phyloP scores from a whole-genome alignment of 2,888 invertebrate genomes.

The Drosophila helvetica region DNA sequence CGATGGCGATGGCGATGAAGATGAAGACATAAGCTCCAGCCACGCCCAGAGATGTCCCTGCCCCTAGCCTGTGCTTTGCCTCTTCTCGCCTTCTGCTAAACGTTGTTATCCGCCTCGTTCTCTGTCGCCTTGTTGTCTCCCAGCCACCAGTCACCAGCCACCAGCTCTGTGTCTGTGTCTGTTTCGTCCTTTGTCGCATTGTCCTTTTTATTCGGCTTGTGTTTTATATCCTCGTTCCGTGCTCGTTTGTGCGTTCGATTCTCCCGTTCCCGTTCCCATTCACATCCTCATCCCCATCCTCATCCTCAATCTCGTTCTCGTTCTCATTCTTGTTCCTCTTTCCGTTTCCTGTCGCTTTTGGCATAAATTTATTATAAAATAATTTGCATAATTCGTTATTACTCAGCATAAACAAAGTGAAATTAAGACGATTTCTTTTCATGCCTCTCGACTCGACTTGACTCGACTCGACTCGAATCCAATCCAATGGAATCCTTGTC shows the following conservation, averaged over 20 bases:
- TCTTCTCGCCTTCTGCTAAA: slow-evolving; percentile 71
- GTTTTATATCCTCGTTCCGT: slow-evolving; percentile 65
- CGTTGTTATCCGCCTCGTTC: slow-evolving; percentile 71
- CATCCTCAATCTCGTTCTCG: background rate
- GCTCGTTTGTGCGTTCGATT: slow-evolving; percentile 54
- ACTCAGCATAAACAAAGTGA: slow-evolving; percentile 80
- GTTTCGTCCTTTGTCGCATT: background rate
- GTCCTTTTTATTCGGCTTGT: slow-evolving; percentile 48
- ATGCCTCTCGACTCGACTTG: slow-evolving; percentile 3
- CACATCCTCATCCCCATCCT: background rate
- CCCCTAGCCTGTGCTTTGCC: background rate
- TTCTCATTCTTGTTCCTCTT: slow-evolving; percentile 9
- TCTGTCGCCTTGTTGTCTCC: slow-evolving; percentile 4
- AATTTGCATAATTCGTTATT: slow-evolving; percentile 80
- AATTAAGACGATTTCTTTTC: slow-evolving; percentile 78
- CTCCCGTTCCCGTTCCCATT: slow-evolving; percentile 18
- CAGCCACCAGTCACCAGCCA: background rate
- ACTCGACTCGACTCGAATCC: slow-evolving; percentile 15
- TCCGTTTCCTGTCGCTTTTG: slow-evolving; percentile 49
- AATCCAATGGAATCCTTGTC: slow-evolving; percentile 46
- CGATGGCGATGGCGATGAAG: slow-evolving; percentile 19
- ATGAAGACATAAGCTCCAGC: slow-evolving; percentile 33
- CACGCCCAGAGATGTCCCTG: slow-evolving; percentile 19
- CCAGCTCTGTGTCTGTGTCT: background rate
- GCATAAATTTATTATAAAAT: slow-evolving; percentile 81